Evolutionary conservation across 1,140 invertebrate species (phyloP), one percentile per base, ranked within the genome.

Genomic region (Hycleus cichorii): DNA sequence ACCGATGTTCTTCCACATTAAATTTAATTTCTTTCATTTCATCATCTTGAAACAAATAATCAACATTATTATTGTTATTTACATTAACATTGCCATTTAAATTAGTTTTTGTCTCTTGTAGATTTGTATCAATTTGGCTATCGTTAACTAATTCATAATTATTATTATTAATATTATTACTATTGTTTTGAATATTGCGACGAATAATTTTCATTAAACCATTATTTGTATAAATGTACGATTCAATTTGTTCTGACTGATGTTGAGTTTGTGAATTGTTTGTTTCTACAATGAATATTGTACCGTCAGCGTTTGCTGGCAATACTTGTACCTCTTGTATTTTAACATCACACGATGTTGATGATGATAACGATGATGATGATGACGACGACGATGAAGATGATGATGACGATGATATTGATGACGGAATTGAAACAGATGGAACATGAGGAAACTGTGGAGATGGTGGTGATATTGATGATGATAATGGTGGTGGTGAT

Each of bases 211-310:
- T 57, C 10, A 71, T 46, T 11, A 60, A 44, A 42, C 64, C 68
- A 55, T 69, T 67, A 59, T 67, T 65, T 40, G 63, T 53, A 45
- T 55, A 67, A 45, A 68, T 62, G 26, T 64, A 70, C 25, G 67
- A 64, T 49, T 67, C 62, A 39, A 70, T 59, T 57, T 67, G 40
- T 10, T 59, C 55, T 5, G 63, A 62, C 24, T 57, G 52, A 10
- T 57, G 59, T 12, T 39, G 32, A 11, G 39, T 55, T 12, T 57
- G 59, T 32, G 59, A 63, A 48, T 55, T 59, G 27, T 68, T 64
- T n/a, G 68, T 70, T 40, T 71, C 67, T 43, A 74, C 57, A 11
- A 70, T 67, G 55, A 73, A 74, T 12, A 71, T 61, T 46, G 66
- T 69, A 9, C 71, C 70, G 65, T 74, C 71, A 32, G 60, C 63